Evolutionary conservation across 2,797 vertebrate genomes (phyloP).

Genomic region (Girardinus metallicus): DNA sequence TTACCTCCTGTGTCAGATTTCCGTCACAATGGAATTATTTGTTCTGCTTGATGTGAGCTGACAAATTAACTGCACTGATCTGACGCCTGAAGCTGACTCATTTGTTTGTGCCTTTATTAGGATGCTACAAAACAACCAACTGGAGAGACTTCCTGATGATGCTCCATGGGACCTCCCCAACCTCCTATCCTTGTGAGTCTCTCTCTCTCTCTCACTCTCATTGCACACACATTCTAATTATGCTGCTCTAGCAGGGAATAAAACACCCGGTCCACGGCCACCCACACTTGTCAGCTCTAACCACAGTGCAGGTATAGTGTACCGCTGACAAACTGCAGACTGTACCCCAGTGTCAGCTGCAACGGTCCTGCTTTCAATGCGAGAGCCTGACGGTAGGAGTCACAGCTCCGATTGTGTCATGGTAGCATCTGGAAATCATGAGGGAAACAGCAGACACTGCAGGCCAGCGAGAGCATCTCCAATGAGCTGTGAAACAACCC

Average conservation of each 20-base stretch:
- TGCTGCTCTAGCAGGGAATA: conserved; percentile 34
- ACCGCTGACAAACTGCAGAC: conserved; percentile 62
- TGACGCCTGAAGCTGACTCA: conserved; percentile 22
- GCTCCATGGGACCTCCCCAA: conserved; percentile 91
- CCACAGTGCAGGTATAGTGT: conserved; percentile 64
- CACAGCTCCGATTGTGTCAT: conserved; percentile 59
- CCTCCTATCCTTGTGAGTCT: conserved; percentile 94
- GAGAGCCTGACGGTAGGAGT: conserved; percentile 45
- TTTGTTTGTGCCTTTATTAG: conserved; percentile 71
- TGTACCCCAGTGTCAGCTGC: conserved; percentile 14
- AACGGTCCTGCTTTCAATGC: conserved; percentile 28
- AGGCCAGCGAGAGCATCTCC: conserved; percentile 80
- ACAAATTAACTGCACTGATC: conserved; percentile 20
- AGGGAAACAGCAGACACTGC: conserved; percentile 79
- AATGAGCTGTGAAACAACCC: conserved; percentile 87
- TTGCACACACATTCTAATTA: conserved; percentile 36
- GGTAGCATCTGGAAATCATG: conserved; percentile 85
- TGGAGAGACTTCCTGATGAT: conserved; percentile 88
- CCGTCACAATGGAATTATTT: conserved; percentile 69
- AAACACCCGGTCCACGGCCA: conserved; percentile 47
- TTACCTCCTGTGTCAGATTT: conserved; percentile 75
- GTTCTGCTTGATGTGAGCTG: conserved; percentile 60
- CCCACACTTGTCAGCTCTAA: conserved; percentile 50
- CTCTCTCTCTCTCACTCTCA: neutral
- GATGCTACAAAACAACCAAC: conserved; percentile 96